Evolutionary conservation across 64 coral and sea anemone genomes (phyloP).

Genomic region (Montipora efflorescens): DNA sequence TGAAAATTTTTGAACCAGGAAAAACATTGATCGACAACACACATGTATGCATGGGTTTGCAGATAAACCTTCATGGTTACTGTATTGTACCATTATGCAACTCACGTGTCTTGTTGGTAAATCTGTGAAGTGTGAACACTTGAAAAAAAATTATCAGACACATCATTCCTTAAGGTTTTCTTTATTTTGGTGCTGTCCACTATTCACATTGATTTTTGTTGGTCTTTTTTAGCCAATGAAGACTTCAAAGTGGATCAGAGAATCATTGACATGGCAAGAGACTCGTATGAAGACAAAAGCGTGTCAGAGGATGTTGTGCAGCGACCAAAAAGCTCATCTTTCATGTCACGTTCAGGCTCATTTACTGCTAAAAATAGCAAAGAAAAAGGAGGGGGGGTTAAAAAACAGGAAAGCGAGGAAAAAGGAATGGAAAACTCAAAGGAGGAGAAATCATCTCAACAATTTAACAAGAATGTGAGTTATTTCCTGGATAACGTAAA

Average conservation of each 20-base stretch:
- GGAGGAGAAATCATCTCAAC: slow-evolving; percentile 16
- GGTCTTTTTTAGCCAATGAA: slow-evolving; percentile 70
- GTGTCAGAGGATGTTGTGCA: slow-evolving; percentile 24
- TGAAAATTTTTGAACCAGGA: too few relatives aligned
- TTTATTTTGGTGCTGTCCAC: background rate
- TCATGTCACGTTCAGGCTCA: slow-evolving; percentile 60
- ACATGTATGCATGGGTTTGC: too few relatives aligned
- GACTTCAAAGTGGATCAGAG: slow-evolving; percentile 80
- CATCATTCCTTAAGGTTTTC: too few relatives aligned
- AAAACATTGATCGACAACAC: too few relatives aligned
- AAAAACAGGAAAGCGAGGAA: slow-evolving; percentile 70
- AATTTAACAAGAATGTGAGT: slow-evolving; percentile 52
- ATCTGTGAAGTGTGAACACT: too few relatives aligned
- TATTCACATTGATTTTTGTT: background rate
- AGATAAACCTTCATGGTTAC: too few relatives aligned
- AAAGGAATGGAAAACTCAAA: slow-evolving; percentile 74
- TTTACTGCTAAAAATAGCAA: slow-evolving; percentile 54
- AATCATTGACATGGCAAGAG: slow-evolving; percentile 80
- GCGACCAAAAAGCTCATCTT: slow-evolving; percentile 65
- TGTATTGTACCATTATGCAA: too few relatives aligned
- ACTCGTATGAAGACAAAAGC: slow-evolving; percentile 67
- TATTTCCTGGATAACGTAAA: background rate
- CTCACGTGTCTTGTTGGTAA: too few relatives aligned
- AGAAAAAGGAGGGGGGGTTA: slow-evolving; percentile 1
- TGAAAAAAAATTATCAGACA: too few relatives aligned